Percentiles rank a stretch among this genome's conserved stretches.
Evolutionary conservation across 1,140 invertebrate genomes (phyloP).

Genomic region (Drosophila aff.): DNA sequence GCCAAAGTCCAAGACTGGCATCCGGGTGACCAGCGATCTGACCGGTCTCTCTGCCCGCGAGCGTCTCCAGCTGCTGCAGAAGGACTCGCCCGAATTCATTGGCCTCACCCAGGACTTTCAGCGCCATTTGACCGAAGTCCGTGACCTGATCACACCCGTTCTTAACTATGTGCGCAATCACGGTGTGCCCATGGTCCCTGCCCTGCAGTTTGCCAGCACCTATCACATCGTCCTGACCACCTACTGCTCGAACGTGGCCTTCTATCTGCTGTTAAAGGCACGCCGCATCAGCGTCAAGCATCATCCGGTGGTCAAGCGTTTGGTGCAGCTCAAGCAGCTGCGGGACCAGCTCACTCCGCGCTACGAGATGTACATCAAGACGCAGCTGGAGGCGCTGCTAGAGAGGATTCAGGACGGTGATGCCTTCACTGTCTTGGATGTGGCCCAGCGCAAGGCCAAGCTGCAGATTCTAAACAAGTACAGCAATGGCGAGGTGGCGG

Average conservation of each 20-base stretch:
- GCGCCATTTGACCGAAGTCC: conserved; percentile 89
- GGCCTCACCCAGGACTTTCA: conserved; percentile 92
- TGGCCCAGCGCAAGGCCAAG: conserved; percentile 73
- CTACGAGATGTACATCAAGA: conserved; percentile 85
- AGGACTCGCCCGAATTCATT: conserved; percentile 94
- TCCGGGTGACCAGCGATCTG: conserved; percentile 87
- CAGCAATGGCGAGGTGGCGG: conserved; percentile 48
- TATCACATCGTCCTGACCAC: conserved; percentile 91
- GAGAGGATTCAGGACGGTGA: conserved; percentile 86
- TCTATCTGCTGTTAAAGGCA: conserved; percentile 93
- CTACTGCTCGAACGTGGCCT: conserved; percentile 94
- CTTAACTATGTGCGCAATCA: conserved; percentile 87
- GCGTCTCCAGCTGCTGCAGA: conserved; percentile 90
- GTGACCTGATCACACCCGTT: conserved; percentile 88
- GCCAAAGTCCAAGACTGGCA: neutral
- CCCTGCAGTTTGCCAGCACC: conserved; percentile 88
- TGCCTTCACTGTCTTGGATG: conserved; percentile 81
- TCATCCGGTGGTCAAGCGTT: conserved; percentile 94
- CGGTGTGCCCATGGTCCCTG: conserved; percentile 80
- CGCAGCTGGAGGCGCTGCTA: conserved; percentile 88
- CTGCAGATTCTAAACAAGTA: conserved; percentile 79
- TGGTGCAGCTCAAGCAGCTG: conserved; percentile 92
- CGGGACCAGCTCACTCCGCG: conserved; percentile 89
- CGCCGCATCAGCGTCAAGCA: conserved; percentile 89
- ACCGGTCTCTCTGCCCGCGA: conserved; percentile 90